Conservation (phyloP, 2,888 invertebrate species). For the Eupithecia pulchellata region DNA sequence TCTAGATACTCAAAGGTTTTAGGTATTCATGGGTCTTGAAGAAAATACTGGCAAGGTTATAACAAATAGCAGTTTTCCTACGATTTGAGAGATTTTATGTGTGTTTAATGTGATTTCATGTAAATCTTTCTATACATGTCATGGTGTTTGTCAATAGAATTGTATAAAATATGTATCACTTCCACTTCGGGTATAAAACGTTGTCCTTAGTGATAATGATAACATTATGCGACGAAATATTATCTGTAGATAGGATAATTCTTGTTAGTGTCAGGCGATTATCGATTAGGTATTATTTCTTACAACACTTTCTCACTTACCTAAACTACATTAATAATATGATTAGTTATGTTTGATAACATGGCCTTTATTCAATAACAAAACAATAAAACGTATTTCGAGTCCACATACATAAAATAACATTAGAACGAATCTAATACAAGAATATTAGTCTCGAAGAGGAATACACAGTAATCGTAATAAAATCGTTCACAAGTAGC, state of each 20-base stretch:
- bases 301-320: background rate
- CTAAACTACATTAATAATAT: background rate
- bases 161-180: background rate
- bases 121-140: background rate
- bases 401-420: background rate
- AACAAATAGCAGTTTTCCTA: background rate
- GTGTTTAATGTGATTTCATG: no score
- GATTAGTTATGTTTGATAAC: slow-evolving; percentile 1
- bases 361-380: background rate
- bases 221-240: slow-evolving; percentile 5
- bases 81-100: background rate
- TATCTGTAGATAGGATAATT: slow-evolving; percentile 2
- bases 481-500: background rate
- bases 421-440: background rate
- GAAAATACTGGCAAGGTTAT: background rate
- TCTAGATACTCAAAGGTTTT: no score
- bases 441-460: background rate
- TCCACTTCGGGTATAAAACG: background rate
- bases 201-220: background rate
- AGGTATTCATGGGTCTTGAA: background rate
- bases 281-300: background rate
- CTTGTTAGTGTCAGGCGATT: background rate
- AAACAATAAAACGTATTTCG: background rate
- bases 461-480: background rate
- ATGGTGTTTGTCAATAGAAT: no score